A percentile compares a stretch with the other conserved stretches of the same genome.
Conservation (phyloP, 1,140 invertebrate genomes). For the Asbolus verrucosus region DNA sequence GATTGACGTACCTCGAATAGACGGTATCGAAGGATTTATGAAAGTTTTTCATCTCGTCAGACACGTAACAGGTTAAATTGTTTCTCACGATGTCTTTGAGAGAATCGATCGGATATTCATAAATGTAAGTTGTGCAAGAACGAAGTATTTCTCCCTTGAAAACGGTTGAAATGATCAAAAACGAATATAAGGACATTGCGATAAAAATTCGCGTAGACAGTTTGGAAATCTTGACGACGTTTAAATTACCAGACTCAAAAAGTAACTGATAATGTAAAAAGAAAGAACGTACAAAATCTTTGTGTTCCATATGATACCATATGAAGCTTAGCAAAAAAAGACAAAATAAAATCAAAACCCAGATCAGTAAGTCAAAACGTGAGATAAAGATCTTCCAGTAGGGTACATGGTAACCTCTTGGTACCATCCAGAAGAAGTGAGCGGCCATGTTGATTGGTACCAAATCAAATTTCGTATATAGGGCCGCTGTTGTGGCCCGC, state of each 20-base stretch:
- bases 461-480: background rate
- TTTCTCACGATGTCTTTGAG: background rate
- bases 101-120: background rate
- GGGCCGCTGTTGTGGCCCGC: background rate
- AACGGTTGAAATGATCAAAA: conserved; percentile 3
- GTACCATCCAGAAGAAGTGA: background rate
- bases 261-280: background rate
- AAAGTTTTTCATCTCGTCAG: background rate
- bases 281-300: background rate
- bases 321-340: background rate
- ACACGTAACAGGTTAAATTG: conserved; percentile 3
- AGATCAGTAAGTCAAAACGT: background rate
- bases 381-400: background rate
- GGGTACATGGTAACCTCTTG: background rate
- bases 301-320: background rate
- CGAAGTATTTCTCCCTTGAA: conserved; percentile 10
- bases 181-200: background rate
- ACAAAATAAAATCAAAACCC: background rate
- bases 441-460: background rate
- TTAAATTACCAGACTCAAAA: conserved; percentile 3
- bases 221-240: background rate
- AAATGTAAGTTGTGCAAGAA: background rate
- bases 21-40: background rate
- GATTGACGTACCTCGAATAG: background rate
- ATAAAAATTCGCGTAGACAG: background rate